Percentiles rank a stretch among this genome's conserved stretches.
Conservation (phyloP, 2,888 invertebrate genomes). For the Scaptomyza reducta region DNA sequence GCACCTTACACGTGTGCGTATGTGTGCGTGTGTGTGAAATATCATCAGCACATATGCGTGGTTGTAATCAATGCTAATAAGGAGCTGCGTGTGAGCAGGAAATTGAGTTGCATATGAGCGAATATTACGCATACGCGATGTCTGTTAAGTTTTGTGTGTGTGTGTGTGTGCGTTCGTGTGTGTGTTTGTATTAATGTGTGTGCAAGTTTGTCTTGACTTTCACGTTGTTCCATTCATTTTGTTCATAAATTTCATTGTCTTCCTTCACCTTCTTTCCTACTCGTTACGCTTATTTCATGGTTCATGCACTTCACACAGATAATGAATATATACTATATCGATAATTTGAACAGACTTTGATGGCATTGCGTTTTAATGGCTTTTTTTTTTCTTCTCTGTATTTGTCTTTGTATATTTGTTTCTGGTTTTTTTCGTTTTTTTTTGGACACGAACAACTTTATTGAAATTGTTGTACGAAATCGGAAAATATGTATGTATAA, state of each 20-base stretch:
- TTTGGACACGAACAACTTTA: conserved; percentile 20
- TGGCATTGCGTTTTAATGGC: conserved; percentile 47
- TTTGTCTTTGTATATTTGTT: conserved; percentile 53
- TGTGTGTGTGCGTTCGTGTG: conserved; percentile 25
- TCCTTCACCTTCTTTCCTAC: conserved; percentile 8
- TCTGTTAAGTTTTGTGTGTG: conserved; percentile 17
- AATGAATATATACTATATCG: conserved; percentile 18
- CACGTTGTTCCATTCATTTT: conserved; percentile 47
- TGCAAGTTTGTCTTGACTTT: conserved; percentile 55
- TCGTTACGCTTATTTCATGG: conserved; percentile 31
- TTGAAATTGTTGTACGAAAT: conserved; percentile 33
- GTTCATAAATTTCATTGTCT: conserved; percentile 43
- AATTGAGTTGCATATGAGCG: conserved; percentile 62
- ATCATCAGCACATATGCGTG: conserved; percentile 37
- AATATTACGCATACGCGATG: conserved; percentile 63
- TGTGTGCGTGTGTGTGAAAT: conserved; percentile 33
- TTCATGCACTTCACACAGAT: conserved; percentile 46
- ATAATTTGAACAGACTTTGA: conserved; percentile 14
- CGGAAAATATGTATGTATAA: conserved; percentile 12
- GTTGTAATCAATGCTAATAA: conserved; percentile 59
- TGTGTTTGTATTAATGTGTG: conserved; percentile 20
- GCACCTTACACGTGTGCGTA: conserved; percentile 37
- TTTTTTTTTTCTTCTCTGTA: conserved; percentile 59
- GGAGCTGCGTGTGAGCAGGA: conserved; percentile 55
- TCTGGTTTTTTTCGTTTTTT: neutral